Conservation (phyloP, 92 coral and sea anemone species). For the Galaxea fascicularis region DNA sequence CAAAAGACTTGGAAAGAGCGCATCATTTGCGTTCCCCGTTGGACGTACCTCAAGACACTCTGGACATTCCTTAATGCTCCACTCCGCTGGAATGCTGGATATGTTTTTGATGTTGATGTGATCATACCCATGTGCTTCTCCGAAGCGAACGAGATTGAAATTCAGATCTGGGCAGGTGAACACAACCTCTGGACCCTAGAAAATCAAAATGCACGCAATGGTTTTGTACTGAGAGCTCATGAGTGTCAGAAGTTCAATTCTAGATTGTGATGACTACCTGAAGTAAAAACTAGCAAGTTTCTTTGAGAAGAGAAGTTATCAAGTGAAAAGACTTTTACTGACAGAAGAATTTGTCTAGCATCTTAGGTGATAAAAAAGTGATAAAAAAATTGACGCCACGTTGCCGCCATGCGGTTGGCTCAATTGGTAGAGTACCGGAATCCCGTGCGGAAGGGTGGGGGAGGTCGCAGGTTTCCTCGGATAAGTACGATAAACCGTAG, state of each 20-base stretch:
- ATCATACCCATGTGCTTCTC: conserved; percentile 59
- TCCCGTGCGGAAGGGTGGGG: too few relatives aligned
- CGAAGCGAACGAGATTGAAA: conserved; percentile 83
- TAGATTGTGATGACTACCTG: neutral
- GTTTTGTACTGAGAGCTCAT: neutral
- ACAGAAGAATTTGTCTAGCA: too few relatives aligned
- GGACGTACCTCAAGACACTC: conserved; percentile 60
- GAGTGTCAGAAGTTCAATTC: neutral
- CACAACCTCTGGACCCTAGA: conserved; percentile 91
- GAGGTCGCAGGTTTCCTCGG: too few relatives aligned
- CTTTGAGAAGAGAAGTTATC: too few relatives aligned
- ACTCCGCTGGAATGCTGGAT: conserved; percentile 78
- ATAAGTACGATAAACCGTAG: too few relatives aligned
- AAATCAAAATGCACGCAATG: neutral
- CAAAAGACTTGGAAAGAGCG: too few relatives aligned
- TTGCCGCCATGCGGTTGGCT: too few relatives aligned
- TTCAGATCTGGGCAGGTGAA: conserved; percentile 79
- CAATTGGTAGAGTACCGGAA: too few relatives aligned
- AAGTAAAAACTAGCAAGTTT: too few relatives aligned
- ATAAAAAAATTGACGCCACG: too few relatives aligned
- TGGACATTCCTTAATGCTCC: conserved; percentile 81
- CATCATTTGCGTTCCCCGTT: neutral
- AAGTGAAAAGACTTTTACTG: too few relatives aligned
- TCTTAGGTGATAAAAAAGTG: too few relatives aligned
- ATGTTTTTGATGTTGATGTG: conserved; percentile 74